Percentiles rank a stretch among this genome's conserved stretches.
phyloP scores from a whole-genome alignment of 2,888 invertebrate species.

The Tetheella fluctuosa region DNA sequence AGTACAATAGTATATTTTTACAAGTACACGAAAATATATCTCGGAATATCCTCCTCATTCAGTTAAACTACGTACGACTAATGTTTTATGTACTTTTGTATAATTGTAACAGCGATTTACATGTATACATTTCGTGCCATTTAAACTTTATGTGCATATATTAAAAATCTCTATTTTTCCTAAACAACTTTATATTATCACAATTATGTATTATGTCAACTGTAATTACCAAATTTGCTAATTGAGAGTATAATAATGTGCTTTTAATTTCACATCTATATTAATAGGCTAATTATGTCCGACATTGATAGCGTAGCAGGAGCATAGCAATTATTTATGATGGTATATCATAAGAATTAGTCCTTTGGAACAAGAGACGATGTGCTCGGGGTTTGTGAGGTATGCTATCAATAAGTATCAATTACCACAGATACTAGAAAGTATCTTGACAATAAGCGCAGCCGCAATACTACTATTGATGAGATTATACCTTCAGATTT shows the following conservation, averaged over 20 bases:
- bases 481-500: neutral
- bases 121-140: constrained; percentile 14
- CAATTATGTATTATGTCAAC: constrained; percentile 21
- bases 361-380: neutral
- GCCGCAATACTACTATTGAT: neutral
- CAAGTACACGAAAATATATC: constrained; percentile 61
- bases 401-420: neutral
- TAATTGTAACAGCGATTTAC: constrained; percentile 34
- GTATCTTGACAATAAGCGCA: neutral
- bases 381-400: neutral
- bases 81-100: constrained; percentile 40
- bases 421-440: neutral
- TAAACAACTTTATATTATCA: constrained; percentile 23
- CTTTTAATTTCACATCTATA: neutral
- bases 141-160: constrained; percentile 19
- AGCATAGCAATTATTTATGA: neutral
- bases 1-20: constrained; percentile 51
- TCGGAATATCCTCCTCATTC: constrained; percentile 50
- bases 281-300: neutral
- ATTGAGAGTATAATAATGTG: neutral
- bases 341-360: neutral
- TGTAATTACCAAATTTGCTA: neutral
- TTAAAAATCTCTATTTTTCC: constrained; percentile 19
- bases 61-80: constrained; percentile 19
- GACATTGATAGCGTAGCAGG: neutral